Base-by-base conservation (phyloP, 2,888 invertebrate genomes). In the Coleophora flavipennella region DNA sequence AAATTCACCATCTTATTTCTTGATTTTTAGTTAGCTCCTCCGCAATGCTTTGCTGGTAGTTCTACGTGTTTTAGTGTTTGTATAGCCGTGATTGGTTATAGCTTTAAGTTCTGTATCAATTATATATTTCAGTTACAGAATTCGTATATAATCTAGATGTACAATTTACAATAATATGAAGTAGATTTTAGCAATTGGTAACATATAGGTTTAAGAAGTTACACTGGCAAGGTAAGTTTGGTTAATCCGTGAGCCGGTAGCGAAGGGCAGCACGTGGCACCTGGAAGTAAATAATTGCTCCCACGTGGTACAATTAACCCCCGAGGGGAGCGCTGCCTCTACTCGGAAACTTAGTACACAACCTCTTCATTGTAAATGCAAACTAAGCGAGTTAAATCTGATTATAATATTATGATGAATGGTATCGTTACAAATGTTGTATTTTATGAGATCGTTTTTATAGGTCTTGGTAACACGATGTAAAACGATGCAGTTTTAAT, bases 221-320 rank as follows among this genome's bases (percentile, higher is more conserved):
- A 4, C 3, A 6, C 20, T 20, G 6, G 20, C 3, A 20, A 20
- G 20, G 20, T 20, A 20, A 20, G 20, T 12, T 34, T 14, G 10
- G 10, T 3, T 20, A 20, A 7, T 12, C 2, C 11, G 12, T 27
- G 12, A 10, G 33, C 33, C 13, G 31, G 14, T 12, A 20, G 13
- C 26, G 33, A 33, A 41, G 40, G 46, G 36, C 33, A 34, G 54
- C 83, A 81, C 83, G 83, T 81, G 83, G 73, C 44, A 67, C 65
- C 66, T 71, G 64, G 54, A 69, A 66, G 83, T 84, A 83, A 84
- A 83, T 84, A 83, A 83, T 84, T 83, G 78, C 46, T 71, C 46
- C 69, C 83, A 84, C 83, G 83, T 83, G 83, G 72, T 55, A 63
- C 78, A 80, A 80, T 79, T 79, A 81, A 68, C 68, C 67, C 58